A percentile compares a stretch with the other conserved stretches of the same genome.
phyloP scores from a whole-genome alignment of 53 echinoderm and acorn worm species.

The Hippasteria phrygiana region DNA sequence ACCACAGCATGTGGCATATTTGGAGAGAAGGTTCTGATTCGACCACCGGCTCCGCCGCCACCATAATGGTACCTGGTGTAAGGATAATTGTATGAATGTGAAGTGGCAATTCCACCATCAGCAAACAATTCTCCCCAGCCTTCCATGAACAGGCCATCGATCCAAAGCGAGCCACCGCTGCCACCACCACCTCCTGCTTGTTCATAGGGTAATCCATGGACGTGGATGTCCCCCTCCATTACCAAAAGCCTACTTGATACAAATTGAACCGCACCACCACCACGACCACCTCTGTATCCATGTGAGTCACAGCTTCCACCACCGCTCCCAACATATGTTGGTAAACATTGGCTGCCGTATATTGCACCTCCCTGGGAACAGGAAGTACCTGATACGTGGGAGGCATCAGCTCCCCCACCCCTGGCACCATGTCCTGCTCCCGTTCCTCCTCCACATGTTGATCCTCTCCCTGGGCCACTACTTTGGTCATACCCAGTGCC shows the following conservation, averaged over 20 bases:
- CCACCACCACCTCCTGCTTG: conserved; percentile 79
- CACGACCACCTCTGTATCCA: conserved; percentile 57
- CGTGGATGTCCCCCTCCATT: conserved; percentile 72
- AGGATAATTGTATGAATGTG: conserved; percentile 1
- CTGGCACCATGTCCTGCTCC: conserved; percentile 71
- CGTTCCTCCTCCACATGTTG: conserved; percentile 46
- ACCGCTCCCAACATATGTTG: conserved; percentile 80
- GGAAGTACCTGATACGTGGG: not conserved
- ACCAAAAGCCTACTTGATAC: conserved; percentile 61
- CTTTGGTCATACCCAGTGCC: conserved; percentile 63
- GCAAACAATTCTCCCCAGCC: conserved; percentile 79
- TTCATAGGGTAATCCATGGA: conserved; percentile 48
- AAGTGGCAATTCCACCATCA: conserved; percentile 70
- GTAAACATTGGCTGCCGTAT: conserved; percentile 75
- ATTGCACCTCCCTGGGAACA: conserved; percentile 33
- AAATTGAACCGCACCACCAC: conserved; percentile 78
- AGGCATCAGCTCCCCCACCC: conserved; percentile 45
- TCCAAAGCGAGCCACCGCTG: conserved; percentile 89
- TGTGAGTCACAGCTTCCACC: conserved; percentile 65
- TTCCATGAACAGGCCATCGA: conserved; percentile 83
- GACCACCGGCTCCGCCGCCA: conserved; percentile 88
- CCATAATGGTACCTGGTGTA: conserved; percentile 58
- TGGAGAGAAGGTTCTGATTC: conserved; percentile 78
- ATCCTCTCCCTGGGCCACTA: conserved; percentile 75
- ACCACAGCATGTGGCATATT: conserved; percentile 70